A percentile compares a stretch with the other conserved stretches of the same genome.
Conservation (phyloP, 2,888 invertebrate species). For the Tipula vernalis region DNA sequence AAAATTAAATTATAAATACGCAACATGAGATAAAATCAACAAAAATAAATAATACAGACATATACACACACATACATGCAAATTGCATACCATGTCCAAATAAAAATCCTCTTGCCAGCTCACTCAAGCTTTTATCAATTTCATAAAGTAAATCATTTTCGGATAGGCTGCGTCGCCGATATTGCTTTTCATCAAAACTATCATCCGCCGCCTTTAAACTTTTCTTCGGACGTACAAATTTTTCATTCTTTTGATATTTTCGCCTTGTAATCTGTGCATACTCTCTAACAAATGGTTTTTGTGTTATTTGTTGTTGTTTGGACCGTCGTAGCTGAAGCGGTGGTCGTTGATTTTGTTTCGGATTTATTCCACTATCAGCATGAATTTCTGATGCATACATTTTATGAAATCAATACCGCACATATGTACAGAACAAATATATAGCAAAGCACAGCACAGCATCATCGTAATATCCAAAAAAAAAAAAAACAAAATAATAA, state of each 20-base stretch:
- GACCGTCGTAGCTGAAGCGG: neutral
- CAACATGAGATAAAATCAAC: neutral
- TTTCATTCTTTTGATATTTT: neutral
- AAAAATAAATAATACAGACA: neutral
- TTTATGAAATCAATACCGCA: neutral
- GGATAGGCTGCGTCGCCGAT: constrained; percentile 33
- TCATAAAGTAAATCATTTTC: constrained; percentile 46
- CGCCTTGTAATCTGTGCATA: neutral
- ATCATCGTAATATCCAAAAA: neutral
- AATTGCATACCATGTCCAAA: constrained; percentile 33
- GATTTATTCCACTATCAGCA: neutral
- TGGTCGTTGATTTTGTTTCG: neutral
- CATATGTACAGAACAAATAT: neutral
- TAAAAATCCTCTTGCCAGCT: constrained; percentile 48
- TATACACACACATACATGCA: neutral
- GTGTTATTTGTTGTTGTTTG: neutral
- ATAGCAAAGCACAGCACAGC: neutral
- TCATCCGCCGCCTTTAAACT: neutral
- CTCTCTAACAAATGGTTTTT: neutral
- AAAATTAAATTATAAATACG: neutral
- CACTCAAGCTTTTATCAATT: constrained; percentile 45
- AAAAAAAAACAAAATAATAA: neutral
- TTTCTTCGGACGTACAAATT: neutral
- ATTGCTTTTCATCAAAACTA: neutral
- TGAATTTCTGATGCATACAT: neutral